Conservation (phyloP, 2,113 vertebrate species). For the Microcebus tavaratra region DNA sequence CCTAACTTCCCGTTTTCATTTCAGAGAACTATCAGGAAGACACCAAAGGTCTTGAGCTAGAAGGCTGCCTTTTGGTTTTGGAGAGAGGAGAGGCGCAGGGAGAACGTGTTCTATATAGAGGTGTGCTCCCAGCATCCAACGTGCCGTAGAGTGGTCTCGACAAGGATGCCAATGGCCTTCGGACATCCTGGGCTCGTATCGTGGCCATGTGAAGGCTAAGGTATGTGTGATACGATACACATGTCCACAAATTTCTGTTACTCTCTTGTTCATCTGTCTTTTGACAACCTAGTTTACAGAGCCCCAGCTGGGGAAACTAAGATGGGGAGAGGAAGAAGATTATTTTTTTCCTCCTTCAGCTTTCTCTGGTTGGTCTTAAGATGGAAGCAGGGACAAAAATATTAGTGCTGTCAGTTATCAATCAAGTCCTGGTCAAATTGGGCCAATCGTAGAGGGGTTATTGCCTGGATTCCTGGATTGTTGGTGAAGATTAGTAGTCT, state of each 20-base stretch:
- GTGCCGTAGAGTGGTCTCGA: fast-evolving
- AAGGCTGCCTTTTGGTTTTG: background rate
- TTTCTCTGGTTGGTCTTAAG: background rate
- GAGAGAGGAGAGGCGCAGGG: background rate
- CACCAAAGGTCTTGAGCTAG: background rate
- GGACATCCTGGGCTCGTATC: too few species aligned
- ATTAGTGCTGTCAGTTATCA: background rate
- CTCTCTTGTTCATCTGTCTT: too few species aligned
- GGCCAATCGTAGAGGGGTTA: too few species aligned
- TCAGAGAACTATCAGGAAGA: background rate
- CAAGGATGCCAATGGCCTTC: background rate
- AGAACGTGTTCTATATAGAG: background rate
- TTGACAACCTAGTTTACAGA: too few species aligned
- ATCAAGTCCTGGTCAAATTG: background rate
- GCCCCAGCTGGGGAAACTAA: too few species aligned
- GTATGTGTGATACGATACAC: too few species aligned
- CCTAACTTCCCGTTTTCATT: background rate
- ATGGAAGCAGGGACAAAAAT: background rate
- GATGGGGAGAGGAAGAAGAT: too few species aligned
- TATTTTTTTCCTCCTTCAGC: background rate
- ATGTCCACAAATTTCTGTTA: too few species aligned
- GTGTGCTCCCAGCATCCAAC: background rate
- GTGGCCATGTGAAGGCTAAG: too few species aligned
- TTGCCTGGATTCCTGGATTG: background rate
- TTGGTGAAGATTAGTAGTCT: background rate